Evolutionary conservation across 2,888 invertebrate genomes (phyloP), one percentile per base, ranked within the genome.

Genomic region (Drosophila phalerata): DNA sequence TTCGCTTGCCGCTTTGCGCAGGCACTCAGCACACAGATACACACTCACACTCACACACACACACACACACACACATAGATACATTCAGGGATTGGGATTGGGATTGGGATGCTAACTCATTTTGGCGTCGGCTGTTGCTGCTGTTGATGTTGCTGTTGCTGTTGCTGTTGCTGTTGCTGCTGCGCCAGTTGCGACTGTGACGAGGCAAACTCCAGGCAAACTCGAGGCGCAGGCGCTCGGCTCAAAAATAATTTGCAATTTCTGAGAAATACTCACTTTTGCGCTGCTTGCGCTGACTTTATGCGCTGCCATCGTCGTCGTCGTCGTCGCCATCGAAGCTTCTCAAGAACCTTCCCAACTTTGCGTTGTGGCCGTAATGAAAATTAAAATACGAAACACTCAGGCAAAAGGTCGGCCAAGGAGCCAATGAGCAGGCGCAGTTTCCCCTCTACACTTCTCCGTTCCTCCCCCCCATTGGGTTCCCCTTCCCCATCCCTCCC

Each of bases 191-290:
- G 68, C 55, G 73, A 51, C 58, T 74, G 73, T 78, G 81, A 81
- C 69, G 80, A 79, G 77, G 76, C 66, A 68, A 52, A 61, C 64
- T 55, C 38, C 58, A 73, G 67, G 61, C 68, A 38, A 19, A 37
- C 37, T 17, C 42, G 67, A 71, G 82, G 79, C 85, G 85, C 79
- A 79, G 88, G 77, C 85, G 90, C 87, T 90, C 82, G 69, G 68
- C 79, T 79, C 85, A 90, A 82, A 88, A 89, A 90, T 90, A 90
- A 90, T 90, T 90, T 90, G 86, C 89, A 89, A 88, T 88, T 91
- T 91, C 91, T 89, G 83, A 90, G 90, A 90, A 90, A 85, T 88
- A 81, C 86, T 81, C 79, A 81, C 76, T 76, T 83, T 85, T 77
- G 77, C 66, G 81, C 70, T 83, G 77, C 77, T 73, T 69, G 78